Percentiles rank a stretch among this genome's conserved stretches.
Evolutionary conservation across 2,888 invertebrate genomes (phyloP).

Genomic region (Scaptodrosophila latifasciaeformis): DNA sequence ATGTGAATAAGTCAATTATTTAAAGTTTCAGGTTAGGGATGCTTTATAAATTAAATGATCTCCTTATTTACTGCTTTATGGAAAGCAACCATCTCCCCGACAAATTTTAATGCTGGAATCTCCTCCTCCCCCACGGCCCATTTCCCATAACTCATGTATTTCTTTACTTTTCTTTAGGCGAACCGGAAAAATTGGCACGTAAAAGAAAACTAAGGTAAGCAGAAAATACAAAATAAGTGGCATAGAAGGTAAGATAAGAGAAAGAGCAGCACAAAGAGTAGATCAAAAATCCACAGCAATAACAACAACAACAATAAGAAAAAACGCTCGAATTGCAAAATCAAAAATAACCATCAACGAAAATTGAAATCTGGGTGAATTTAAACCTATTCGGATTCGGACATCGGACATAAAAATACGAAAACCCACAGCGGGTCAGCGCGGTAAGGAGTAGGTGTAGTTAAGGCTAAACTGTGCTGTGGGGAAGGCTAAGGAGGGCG

Average conservation of each 20-base stretch:
- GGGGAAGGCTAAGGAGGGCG: background rate
- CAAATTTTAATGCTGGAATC: background rate
- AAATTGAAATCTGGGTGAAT: slow-evolving; percentile 56
- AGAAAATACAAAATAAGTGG: slow-evolving; percentile 42
- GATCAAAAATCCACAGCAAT: slow-evolving; percentile 30
- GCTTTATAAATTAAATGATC: no score
- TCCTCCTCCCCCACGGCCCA: background rate
- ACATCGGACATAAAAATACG: no score
- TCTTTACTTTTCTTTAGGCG: background rate
- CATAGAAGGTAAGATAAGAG: slow-evolving; percentile 32
- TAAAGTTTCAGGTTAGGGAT: no score
- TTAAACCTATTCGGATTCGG: slow-evolving; percentile 27
- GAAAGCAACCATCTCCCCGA: background rate
- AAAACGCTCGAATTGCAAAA: slow-evolving; percentile 16
- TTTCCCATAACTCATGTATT: background rate
- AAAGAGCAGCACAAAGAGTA: slow-evolving; percentile 7
- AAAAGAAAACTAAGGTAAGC: slow-evolving; percentile 45
- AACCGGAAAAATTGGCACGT: slow-evolving; percentile 30
- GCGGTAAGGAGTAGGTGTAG: no score
- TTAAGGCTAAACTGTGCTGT: no score
- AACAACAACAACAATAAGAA: background rate
- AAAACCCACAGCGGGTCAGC: no score
- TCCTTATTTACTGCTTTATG: no score
- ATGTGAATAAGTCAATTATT: background rate
- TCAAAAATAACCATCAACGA: slow-evolving; percentile 18